phyloP scores from a whole-genome alignment of 2,888 invertebrate genomes.

The Platypus cylindrus region DNA sequence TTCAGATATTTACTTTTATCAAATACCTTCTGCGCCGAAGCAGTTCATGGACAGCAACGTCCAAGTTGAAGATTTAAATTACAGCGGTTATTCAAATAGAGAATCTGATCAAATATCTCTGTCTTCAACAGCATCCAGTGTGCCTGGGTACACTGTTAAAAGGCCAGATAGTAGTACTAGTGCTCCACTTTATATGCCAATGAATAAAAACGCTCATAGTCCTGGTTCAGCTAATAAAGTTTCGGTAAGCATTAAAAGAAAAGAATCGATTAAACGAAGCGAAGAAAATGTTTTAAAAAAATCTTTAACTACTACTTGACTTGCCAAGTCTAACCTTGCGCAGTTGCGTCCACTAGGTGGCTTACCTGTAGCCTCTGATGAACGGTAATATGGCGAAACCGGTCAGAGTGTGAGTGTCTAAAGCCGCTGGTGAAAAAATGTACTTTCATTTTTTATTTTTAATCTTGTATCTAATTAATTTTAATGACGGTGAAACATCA shows the following conservation, averaged over 20 bases:
- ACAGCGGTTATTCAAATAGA: conserved; percentile 37
- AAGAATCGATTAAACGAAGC: no score
- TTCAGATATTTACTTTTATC: conserved; percentile 45
- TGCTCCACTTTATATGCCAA: conserved; percentile 43
- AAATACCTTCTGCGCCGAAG: conserved; percentile 42
- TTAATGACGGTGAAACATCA: no score
- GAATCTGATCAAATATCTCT: conserved; percentile 50
- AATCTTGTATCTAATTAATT: no score
- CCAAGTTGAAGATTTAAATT: conserved; percentile 42
- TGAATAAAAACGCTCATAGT: conserved; percentile 43
- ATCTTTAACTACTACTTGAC: no score
- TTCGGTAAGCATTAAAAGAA: conserved; percentile 48
- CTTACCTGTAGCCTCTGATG: no score
- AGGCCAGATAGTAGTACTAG: conserved; percentile 36
- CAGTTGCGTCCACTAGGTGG: no score
- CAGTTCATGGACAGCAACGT: conserved; percentile 44
- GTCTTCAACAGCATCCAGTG: conserved; percentile 47
- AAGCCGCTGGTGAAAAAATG: no score
- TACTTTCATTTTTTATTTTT: no score
- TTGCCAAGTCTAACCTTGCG: no score
- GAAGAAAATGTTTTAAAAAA: no score
- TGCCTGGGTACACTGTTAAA: conserved; percentile 40
- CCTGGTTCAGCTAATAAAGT: conserved; percentile 47
- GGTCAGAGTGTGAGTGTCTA: no score
- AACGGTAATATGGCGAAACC: no score